Conservation (phyloP, 1,140 invertebrate genomes). For the Papilio dardanus region DNA sequence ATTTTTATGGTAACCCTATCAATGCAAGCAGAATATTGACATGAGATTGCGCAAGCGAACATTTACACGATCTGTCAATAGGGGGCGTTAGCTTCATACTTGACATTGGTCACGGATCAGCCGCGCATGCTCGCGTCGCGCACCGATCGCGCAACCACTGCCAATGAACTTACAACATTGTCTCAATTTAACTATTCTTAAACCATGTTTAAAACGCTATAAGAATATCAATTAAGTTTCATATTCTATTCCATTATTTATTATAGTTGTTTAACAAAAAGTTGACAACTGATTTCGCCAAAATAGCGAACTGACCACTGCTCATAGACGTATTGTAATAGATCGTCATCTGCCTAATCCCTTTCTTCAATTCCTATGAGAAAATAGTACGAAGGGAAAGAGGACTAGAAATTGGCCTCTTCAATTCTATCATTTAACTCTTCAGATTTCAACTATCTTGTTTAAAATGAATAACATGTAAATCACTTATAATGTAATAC, state of each 20-base stretch:
- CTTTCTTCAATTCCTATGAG: too few species aligned
- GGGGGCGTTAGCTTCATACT: constrained; percentile 33
- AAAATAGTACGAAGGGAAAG: too few species aligned
- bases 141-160: neutral
- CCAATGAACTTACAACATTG: constrained; percentile 10
- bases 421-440: neutral
- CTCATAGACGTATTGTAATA: too few species aligned
- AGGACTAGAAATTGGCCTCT: too few species aligned
- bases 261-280: too few species aligned
- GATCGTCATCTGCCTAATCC: too few species aligned
- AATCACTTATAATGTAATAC: neutral
- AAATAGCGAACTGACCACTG: too few species aligned
- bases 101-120: constrained; percentile 40
- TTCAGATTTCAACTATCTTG: neutral
- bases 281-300: too few species aligned
- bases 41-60: constrained; percentile 42
- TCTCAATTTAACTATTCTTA: neutral
- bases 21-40: constrained; percentile 13
- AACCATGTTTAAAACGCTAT: neutral
- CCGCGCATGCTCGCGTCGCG: constrained; percentile 28
- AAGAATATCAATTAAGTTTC: neutral
- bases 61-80: constrained; percentile 35
- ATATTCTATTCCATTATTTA: neutral
- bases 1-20: constrained; percentile 9
- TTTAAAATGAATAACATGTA: neutral